These are phyloP conservation scores for Abrostola tripartita DNA, from an alignment of 2,888 invertebrate genomes.

Conservation along the genomic window DNA sequence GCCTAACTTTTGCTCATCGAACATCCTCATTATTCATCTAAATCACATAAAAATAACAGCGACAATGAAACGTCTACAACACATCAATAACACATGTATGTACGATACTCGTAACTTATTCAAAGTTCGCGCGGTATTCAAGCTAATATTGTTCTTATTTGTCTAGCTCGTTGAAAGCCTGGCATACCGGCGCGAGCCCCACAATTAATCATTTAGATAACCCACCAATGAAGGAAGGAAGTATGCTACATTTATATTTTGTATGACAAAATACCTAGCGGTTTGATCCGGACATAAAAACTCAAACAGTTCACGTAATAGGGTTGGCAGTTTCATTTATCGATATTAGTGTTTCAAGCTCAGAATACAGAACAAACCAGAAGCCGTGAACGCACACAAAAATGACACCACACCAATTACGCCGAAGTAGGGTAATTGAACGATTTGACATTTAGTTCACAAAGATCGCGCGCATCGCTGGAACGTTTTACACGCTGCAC, in stretches of 20 bases:
- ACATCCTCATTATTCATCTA: background rate
- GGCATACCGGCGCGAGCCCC: slow-evolving; percentile 67
- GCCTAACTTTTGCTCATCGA: no score
- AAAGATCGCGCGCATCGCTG: no score
- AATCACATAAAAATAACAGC: background rate
- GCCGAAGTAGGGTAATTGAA: no score
- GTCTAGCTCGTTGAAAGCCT: slow-evolving; percentile 73
- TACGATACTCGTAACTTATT: slow-evolving; percentile 30
- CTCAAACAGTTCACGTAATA: slow-evolving; percentile 77
- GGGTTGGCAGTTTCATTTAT: slow-evolving; percentile 58
- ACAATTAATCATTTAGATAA: slow-evolving; percentile 87
- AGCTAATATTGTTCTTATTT: slow-evolving; percentile 59
- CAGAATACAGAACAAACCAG: no score
- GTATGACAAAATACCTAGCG: slow-evolving; percentile 88
- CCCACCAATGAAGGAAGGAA: slow-evolving; percentile 87
- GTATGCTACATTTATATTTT: slow-evolving; percentile 87
- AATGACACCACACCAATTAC: no score
- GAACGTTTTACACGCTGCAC: no score
- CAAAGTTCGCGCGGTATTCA: slow-evolving; percentile 43
- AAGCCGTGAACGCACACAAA: no score
- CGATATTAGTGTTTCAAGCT: slow-evolving; percentile 17
- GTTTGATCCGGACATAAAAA: slow-evolving; percentile 88
- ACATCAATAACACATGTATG: background rate
- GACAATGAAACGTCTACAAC: background rate
- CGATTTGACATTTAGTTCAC: no score